phyloP scores from a whole-genome alignment of 2,113 vertebrate species.

The Semnornis frantzii region DNA sequence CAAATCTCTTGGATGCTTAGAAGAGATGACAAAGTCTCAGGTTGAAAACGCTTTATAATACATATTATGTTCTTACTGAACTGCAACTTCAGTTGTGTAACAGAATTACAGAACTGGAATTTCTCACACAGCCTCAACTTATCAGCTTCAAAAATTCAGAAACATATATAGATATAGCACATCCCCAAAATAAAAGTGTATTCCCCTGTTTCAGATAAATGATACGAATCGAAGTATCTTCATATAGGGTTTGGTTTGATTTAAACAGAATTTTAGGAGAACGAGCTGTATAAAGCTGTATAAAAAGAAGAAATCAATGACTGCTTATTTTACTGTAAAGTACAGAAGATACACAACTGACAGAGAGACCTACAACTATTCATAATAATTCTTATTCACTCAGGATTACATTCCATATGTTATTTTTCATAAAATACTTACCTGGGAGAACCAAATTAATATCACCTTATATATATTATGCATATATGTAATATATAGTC shows the following conservation, averaged over 20 bases:
- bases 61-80: not conserved
- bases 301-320: not conserved
- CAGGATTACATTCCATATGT: not conserved
- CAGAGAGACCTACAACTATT: not conserved
- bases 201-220: not conserved
- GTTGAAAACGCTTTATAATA: not conserved
- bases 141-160: not conserved
- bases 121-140: not conserved
- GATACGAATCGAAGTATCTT: not conserved
- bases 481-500: not conserved
- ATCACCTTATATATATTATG: not conserved
- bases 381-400: not conserved
- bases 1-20: not conserved
- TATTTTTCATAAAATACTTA: conserved; percentile 2
- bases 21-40: not conserved
- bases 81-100: not conserved
- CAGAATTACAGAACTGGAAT: not conserved
- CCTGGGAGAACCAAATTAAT: not conserved
- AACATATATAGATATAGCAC: not conserved
- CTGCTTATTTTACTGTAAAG: not conserved
- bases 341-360: not conserved
- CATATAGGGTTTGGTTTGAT: not conserved
- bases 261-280: not conserved
- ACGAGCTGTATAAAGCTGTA: not conserved
- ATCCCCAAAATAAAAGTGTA: not conserved